Evolutionary conservation across 1,140 invertebrate genomes (phyloP).

Genomic region (Colletes gigas): DNA sequence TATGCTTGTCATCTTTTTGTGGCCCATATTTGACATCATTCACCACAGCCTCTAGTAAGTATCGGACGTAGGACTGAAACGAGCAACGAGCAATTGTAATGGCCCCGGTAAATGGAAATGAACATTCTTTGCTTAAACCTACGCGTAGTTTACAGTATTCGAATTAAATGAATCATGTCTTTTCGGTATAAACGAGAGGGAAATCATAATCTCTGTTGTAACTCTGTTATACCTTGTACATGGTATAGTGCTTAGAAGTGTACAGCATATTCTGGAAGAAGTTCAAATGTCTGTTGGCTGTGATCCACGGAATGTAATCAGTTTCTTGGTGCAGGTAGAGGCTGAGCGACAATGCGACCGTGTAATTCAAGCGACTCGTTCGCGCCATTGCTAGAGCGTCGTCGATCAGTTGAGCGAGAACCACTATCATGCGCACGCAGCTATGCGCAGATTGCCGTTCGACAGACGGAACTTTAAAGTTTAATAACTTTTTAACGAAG

Average conservation of each 20-base stretch:
- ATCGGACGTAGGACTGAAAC: conserved; percentile 38
- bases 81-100: neutral
- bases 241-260: neutral
- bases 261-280: conserved; percentile 79
- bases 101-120: no score
- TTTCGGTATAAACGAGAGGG: no score
- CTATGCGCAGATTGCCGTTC: no score
- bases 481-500: no score
- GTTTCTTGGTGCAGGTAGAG: conserved; percentile 83
- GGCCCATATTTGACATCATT: rapidly evolving
- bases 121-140: no score
- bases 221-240: conserved; percentile 47
- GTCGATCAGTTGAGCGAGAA: conserved; percentile 87
- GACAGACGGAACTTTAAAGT: no score
- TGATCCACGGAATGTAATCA: conserved; percentile 85
- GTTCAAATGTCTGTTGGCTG: conserved; percentile 79
- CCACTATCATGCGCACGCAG: no score
- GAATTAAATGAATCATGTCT: no score
- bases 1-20: conserved; percentile 80
- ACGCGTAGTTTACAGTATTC: no score
- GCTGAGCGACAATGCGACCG: conserved; percentile 81
- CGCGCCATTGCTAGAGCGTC: conserved; percentile 84
- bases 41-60: neutral
- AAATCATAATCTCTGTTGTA: no score
- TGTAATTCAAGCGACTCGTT: conserved; percentile 73